phyloP scores from a whole-genome alignment of 2,113 vertebrate genomes.

The Plecotus auritus region DNA sequence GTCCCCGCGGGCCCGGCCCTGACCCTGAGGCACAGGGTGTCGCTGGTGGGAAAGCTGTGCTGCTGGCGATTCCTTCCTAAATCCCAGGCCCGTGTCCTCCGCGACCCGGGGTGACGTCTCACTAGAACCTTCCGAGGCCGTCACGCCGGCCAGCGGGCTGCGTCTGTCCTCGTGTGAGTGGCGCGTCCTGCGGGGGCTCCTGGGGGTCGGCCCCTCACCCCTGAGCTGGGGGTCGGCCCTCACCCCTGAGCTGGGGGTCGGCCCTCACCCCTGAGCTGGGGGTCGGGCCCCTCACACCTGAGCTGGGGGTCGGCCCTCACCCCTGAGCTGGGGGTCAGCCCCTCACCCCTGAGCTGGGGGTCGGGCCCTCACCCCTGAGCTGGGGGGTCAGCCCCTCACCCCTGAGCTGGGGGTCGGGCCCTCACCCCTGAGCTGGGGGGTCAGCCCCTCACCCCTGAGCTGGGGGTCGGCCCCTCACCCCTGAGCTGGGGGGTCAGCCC shows the following conservation, averaged over 20 bases:
- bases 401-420: too few relatives aligned
- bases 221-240: neutral
- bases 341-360: too few relatives aligned
- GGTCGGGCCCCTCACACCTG: too few relatives aligned
- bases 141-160: neutral
- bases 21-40: neutral
- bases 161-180: neutral
- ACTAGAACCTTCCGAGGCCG: neutral
- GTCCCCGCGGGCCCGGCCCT: neutral
- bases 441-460: too few relatives aligned
- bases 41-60: neutral
- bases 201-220: too few relatives aligned
- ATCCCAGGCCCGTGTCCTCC: neutral
- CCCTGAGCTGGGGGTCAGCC: too few relatives aligned
- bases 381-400: too few relatives aligned
- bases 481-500: neutral
- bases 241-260: too few relatives aligned
- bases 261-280: too few relatives aligned
- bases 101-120: neutral
- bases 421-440: neutral
- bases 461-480: too few relatives aligned
- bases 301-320: too few relatives aligned
- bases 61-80: neutral
- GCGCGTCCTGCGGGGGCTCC: neutral
- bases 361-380: too few relatives aligned